A percentile compares a stretch with the other conserved stretches of the same genome.
These are phyloP conservation scores for Acanthornis magna DNA, from an alignment of 2,797 vertebrate genomes.

Conservation along the genomic window DNA sequence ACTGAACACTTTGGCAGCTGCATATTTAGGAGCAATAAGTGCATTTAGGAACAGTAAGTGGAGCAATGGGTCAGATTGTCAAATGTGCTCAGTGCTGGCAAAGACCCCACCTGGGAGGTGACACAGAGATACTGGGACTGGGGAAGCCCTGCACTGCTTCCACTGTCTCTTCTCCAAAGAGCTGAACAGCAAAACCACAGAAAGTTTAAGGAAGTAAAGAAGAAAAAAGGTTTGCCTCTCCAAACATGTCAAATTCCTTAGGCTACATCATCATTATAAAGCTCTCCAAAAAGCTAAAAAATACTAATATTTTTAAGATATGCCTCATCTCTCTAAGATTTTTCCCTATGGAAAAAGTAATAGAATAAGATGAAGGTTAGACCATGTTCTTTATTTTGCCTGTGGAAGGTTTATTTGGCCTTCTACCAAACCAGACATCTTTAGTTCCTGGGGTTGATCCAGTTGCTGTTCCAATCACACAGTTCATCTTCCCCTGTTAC, in stretches of 20 bases:
- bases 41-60: no score
- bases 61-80: neutral
- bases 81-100: neutral
- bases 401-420: conserved; percentile 45
- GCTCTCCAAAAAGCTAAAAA: conserved; percentile 2
- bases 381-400: neutral
- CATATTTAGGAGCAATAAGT: rapidly evolving
- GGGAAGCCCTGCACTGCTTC: neutral
- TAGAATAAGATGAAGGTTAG: conserved; percentile 19
- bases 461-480: neutral
- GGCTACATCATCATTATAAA: neutral
- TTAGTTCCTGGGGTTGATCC: conserved; percentile 19
- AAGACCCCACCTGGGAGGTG: neutral
- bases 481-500: neutral
- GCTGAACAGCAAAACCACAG: neutral
- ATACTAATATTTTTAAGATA: neutral
- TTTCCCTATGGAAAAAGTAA: neutral
- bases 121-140: no score
- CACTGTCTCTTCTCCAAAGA: neutral
- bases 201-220: neutral
- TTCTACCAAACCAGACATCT: conserved; percentile 44
- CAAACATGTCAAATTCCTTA: conserved; percentile 12
- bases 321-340: conserved; percentile 24
- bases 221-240: neutral
- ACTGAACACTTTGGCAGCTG: neutral